Evolutionary conservation across 2,888 invertebrate genomes (phyloP), one percentile per base, ranked within the genome.

Genomic region (Iphiclides podalirius): DNA sequence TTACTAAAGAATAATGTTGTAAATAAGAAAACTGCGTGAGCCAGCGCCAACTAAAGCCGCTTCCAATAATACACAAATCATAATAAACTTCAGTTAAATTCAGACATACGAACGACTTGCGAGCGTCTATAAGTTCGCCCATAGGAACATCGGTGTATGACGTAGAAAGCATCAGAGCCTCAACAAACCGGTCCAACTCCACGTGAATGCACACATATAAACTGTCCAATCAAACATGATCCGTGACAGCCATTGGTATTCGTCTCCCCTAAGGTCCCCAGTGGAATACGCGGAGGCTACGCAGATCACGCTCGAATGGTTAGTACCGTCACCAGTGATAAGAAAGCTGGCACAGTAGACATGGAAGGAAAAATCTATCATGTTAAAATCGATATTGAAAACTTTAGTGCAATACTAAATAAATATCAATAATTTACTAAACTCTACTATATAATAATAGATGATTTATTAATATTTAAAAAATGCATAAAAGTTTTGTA

Each of bases 151-250:
- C 70, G 58, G 73, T 73, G 76, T 78, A 75, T 85, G 79, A 83
- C 82, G 80, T 81, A 76, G 80, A 80, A 79, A 79, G 80, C 79
- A 75, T 76, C 72, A 76, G 70, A 70, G 70, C n/a, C 72, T 70
- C 72, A 70, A 66, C n/a, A 67, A 83, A 86, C 86, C 86, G 86
- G 86, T 86, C 75, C 67, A 54, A 68, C 71, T 70, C 72, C 75
- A 82, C 78, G 71, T 79, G 76, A 78, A 80, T 74, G 69, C 83
- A 83, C 81, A 82, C 82, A 80, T 67, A 73, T 70, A 79, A 72
- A 67, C 53, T 72, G 72, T 74, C 86, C 85, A 85, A 80, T 83
- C 79, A 79, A 79, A 72, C 66, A 60, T 74, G 84, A 70, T 70
- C 86, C 78, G 71, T 75, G 80, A 81, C 79, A 79, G 71, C 62